Evolutionary conservation across 2,888 invertebrate genomes (phyloP), one percentile per base, ranked within the genome.

Genomic region (Drosophila vallismaia): DNA sequence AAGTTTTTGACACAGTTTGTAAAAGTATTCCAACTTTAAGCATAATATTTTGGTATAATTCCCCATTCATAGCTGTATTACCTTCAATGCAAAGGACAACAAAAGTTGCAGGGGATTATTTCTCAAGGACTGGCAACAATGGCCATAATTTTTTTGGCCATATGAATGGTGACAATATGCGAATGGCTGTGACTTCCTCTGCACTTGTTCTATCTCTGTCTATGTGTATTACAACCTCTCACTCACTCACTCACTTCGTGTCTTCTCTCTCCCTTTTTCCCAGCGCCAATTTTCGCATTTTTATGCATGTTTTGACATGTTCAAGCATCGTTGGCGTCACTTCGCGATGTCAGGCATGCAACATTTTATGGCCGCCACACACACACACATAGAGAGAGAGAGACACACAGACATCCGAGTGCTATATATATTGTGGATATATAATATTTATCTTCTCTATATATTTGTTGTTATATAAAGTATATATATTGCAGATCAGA

Each of bases 231-330:
- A 19, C 19, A 19, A 19, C 19, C 19, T 19, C 19, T 19, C 19
- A 1, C 12, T n/a, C 10, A 8, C 6, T 29, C 42, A 6, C n/a
- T 40, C 48, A 10, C 48, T 49, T 14, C 26, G 14, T 14, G 14
- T 14, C 14, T 14, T 14, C 14, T 14, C 14, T 14, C 19, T 19
- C 1, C 2, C 49, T 57, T n/a, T 29, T 8, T 50, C 12, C 19
- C 63, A 10, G 12, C 46, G 54, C 49, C 64, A 64, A 66, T 45
- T 64, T 50, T 67, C 64, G 69, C 69, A 68, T 52, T 84, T 77
- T 81, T 75, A 76, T 81, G 73, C 73, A 76, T 84, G 73, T 76
- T 84, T 75, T 71, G 81, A 76, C 78, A 81, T 84, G 72, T 84
- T 84, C 81, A 78, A 75, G 68, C 60, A 59, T 56, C 69, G 58